These are phyloP conservation scores for Hestina assimilis DNA, from an alignment of 1,140 invertebrate species.

Conservation along the genomic window DNA sequence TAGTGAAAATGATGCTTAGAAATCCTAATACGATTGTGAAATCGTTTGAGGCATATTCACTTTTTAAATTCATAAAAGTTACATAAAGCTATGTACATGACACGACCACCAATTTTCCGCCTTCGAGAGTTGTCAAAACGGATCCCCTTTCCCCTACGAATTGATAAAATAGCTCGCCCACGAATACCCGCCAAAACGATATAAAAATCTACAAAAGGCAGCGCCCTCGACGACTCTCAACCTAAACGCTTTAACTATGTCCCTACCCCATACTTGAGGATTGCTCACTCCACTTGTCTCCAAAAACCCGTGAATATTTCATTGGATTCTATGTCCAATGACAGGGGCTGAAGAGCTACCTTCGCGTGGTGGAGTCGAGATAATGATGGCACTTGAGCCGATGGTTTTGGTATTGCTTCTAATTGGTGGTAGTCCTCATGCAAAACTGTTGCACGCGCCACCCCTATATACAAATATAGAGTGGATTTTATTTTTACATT, in stretches of 20 bases:
- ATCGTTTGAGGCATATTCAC: no score
- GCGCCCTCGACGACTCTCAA: slow-evolving; percentile 62
- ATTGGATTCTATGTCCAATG: slow-evolving; percentile 58
- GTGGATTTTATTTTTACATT: slow-evolving; percentile 17
- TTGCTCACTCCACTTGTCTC: slow-evolving; percentile 77
- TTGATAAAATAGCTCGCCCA: slow-evolving; percentile 73
- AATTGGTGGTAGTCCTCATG: slow-evolving; percentile 71
- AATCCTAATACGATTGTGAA: no score
- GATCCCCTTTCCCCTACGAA: slow-evolving; percentile 53
- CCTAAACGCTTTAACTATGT: slow-evolving; percentile 77
- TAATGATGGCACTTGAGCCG: slow-evolving; percentile 75
- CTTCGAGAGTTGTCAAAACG: slow-evolving; percentile 55
- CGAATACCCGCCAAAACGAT: slow-evolving; percentile 66
- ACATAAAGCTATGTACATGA: slow-evolving; percentile 20
- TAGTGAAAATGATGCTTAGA: no score
- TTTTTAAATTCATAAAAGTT: neutral
- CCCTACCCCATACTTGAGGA: slow-evolving; percentile 71
- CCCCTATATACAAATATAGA: slow-evolving; percentile 51
- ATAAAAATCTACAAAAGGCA: slow-evolving; percentile 73
- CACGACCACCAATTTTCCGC: slow-evolving; percentile 42
- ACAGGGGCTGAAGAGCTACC: slow-evolving; percentile 44
- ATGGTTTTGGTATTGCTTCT: slow-evolving; percentile 73
- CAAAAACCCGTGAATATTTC: slow-evolving; percentile 69
- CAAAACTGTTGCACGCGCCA: slow-evolving; percentile 75
- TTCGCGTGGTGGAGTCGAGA: slow-evolving; percentile 49